Base-by-base conservation (phyloP, 2,888 invertebrate genomes). In the Plebejus melissa region DNA sequence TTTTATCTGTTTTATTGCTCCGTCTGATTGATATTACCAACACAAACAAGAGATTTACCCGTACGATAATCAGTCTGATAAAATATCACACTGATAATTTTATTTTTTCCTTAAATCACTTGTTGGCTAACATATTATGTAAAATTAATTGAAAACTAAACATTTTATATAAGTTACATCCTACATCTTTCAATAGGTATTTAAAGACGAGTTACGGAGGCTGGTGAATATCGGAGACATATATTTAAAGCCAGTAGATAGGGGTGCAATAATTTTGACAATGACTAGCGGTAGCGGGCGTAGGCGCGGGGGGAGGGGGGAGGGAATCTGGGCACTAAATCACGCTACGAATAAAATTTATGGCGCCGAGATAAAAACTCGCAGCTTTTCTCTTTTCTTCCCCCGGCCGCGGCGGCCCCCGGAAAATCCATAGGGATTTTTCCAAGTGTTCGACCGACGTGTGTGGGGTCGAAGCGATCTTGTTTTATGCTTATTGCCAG, bases 331-430 rank as follows among this genome's bases (percentile, higher is more conserved):
- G 89, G 93, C 94, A 94, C 94, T 94, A 94, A 94, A 94, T 94
- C 94, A 94, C 94, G 94, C 92, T 94, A 91, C 94, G 94, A 94
- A 94, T 94, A 94, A 94, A 94, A 94, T 94, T 94, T 94, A 94
- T 94, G 94, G 94, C 91, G 92, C 92, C 93, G 93, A 94, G 94
- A 94, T 94, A 94, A 94, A 94, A 94, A 94, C 94, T 94, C 94
- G 94, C 93, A 94, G 94, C 94, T 94, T 94, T 94, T 94, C 94
- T 94, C 94, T 94, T 94, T 92, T 91, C 90, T 92, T 91, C 89
- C 88, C 89, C 87, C 85, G 83, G 83, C 80, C 80, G 82, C 82
- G 80, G 86, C 85, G 88, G 75, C 80, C 76, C 89, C 87, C 88
- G 86, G 93, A 92, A 93, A 93, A 93, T 92, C 93, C 93, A 91